Evolutionary conservation across 2,113 vertebrate species (phyloP).

Genomic region (Indicator indicator): DNA sequence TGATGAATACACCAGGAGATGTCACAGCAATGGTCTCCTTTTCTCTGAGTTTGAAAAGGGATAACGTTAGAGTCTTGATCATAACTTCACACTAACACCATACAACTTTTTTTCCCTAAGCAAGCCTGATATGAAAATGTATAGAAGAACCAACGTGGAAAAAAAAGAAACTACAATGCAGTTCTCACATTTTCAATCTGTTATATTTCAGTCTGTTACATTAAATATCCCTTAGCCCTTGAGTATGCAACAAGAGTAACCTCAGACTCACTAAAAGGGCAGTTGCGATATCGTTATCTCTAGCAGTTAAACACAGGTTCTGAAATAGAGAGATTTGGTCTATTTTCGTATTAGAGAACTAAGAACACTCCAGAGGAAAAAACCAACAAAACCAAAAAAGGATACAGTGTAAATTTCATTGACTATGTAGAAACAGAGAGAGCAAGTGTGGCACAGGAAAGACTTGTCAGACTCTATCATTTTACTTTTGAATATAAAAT

Average conservation of each 20-base stretch:
- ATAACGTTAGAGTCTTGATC: neutral
- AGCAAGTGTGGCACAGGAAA: neutral
- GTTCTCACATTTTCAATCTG: neutral
- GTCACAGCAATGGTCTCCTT: neutral
- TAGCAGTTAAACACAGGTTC: neutral
- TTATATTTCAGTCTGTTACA: no score
- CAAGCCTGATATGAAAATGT: neutral
- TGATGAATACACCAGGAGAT: neutral
- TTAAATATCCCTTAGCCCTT: neutral
- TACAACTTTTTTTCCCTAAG: neutral
- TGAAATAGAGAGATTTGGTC: neutral
- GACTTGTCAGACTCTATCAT: neutral
- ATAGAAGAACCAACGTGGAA: neutral
- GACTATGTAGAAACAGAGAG: neutral
- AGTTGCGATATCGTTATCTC: neutral
- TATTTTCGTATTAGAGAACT: neutral
- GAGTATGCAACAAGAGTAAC: neutral
- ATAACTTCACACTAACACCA: neutral
- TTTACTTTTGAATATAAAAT: neutral
- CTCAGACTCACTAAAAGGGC: neutral
- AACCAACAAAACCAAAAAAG: no score
- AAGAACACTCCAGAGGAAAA: neutral
- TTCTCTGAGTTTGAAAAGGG: neutral
- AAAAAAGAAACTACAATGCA: neutral
- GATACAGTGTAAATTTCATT: neutral